A percentile compares a stretch with the other conserved stretches of the same genome.
Conservation (phyloP, 2,888 invertebrate species). For the Scaptomyza caliginosa region DNA sequence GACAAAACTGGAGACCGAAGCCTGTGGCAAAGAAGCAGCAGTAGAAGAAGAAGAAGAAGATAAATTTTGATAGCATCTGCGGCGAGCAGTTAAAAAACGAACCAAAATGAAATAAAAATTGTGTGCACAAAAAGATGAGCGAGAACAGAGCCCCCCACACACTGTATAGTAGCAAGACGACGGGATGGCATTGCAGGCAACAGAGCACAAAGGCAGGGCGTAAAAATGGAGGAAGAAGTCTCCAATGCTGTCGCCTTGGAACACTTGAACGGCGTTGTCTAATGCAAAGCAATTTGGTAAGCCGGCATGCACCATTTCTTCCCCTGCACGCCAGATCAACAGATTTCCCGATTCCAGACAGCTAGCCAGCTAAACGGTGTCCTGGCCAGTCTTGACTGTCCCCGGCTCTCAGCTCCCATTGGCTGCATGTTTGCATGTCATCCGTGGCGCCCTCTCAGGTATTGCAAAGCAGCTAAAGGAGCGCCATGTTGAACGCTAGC, state of each 20-base stretch:
- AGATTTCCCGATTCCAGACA: conserved; percentile 33
- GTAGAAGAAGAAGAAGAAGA: conserved; percentile 45
- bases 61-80: conserved; percentile 77
- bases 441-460: conserved; percentile 26
- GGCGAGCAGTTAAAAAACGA: conserved; percentile 64
- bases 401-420: neutral
- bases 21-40: conserved; percentile 24
- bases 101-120: conserved; percentile 58
- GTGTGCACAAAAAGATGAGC: conserved; percentile 35
- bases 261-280: conserved; percentile 53
- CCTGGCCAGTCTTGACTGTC: conserved; percentile 17
- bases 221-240: conserved; percentile 4
- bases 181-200: neutral
- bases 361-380: conserved; percentile 57
- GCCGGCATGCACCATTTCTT: conserved; percentile 9
- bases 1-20: conserved; percentile 35
- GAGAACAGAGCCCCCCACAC: conserved; percentile 32
- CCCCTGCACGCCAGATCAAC: conserved; percentile 3
- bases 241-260: conserved; percentile 38
- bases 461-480: neutral
- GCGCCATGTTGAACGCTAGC: conserved; percentile 60
- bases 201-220: conserved; percentile 29
- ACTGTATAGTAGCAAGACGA: neutral
- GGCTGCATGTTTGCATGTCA: conserved; percentile 53
- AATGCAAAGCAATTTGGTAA: conserved; percentile 75